Percentiles rank a stretch among this genome's conserved stretches.
phyloP scores from a whole-genome alignment of 1,140 invertebrate genomes.

The Drosophila mojavensis region DNA sequence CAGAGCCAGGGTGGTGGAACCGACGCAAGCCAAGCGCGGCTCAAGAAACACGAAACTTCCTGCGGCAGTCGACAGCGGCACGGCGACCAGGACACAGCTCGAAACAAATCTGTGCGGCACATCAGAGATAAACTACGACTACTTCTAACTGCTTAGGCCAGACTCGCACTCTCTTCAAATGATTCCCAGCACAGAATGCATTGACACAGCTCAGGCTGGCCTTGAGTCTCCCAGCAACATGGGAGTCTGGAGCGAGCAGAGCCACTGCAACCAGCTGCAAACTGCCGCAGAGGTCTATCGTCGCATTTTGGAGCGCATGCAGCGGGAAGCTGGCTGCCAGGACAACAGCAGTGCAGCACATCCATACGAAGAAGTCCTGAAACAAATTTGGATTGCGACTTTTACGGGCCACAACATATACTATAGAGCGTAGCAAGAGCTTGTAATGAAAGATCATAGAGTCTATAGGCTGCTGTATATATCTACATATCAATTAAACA shows the following conservation, averaged over 20 bases:
- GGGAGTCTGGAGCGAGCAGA: conserved; percentile 42
- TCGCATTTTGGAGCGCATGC: conserved; percentile 45
- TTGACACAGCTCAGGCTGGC: conserved; percentile 2
- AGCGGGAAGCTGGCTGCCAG: neutral
- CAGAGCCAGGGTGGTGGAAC: conserved; percentile 52
- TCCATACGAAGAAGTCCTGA: conserved; percentile 22
- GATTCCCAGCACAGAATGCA: conserved; percentile 53
- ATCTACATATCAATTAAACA: too few relatives aligned
- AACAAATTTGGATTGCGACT: conserved; percentile 60
- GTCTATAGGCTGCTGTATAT: too few relatives aligned
- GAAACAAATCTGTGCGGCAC: conserved; percentile 39
- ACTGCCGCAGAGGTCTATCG: conserved; percentile 56
- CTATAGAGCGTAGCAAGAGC: conserved; percentile 41
- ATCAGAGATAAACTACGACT: conserved; percentile 8
- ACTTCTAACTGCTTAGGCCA: neutral
- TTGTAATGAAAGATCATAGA: too few relatives aligned
- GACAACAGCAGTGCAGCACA: neutral
- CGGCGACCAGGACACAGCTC: conserved; percentile 57
- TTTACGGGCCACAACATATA: conserved; percentile 60
- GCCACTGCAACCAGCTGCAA: conserved; percentile 44
- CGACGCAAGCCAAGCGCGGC: conserved; percentile 53
- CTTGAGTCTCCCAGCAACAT: neutral
- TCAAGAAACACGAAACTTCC: conserved; percentile 47
- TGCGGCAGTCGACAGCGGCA: conserved; percentile 55
- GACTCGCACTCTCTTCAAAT: conserved; percentile 29